These are phyloP conservation scores for Gavia stellata DNA, from an alignment of 2,113 vertebrate species.

Conservation along the genomic window DNA sequence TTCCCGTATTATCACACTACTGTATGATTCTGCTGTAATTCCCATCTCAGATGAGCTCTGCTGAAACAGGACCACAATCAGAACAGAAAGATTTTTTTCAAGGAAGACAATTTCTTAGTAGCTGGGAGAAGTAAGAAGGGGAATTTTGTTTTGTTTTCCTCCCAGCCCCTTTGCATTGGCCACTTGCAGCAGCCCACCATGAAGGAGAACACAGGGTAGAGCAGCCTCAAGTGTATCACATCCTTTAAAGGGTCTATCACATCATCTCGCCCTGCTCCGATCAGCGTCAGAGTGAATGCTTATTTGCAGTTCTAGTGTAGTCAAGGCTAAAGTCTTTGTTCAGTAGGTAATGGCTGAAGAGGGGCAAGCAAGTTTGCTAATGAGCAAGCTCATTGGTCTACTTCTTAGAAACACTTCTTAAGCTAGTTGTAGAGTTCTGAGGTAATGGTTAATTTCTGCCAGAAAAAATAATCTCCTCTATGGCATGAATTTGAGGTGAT, in stretches of 20 bases:
- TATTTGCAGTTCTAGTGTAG: neutral
- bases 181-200: neutral
- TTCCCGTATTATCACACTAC: neutral
- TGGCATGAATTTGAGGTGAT: neutral
- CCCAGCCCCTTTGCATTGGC: neutral
- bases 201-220: neutral
- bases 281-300: too few relatives aligned
- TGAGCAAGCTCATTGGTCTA: neutral
- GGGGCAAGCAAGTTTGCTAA: neutral
- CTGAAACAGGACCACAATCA: neutral
- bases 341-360: neutral
- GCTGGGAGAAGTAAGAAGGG: neutral
- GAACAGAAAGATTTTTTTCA: neutral
- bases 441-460: neutral
- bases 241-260: neutral
- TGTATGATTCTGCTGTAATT: neutral
- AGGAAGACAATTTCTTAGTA: neutral
- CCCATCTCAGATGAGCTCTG: neutral
- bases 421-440: neutral
- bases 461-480: neutral
- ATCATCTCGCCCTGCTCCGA: neutral
- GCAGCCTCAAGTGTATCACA: fast-evolving
- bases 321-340: neutral
- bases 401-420: neutral
- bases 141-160: neutral